These are phyloP conservation scores for Zaprionus taronus DNA, from an alignment of 1,140 invertebrate genomes.

Conservation along the genomic window DNA sequence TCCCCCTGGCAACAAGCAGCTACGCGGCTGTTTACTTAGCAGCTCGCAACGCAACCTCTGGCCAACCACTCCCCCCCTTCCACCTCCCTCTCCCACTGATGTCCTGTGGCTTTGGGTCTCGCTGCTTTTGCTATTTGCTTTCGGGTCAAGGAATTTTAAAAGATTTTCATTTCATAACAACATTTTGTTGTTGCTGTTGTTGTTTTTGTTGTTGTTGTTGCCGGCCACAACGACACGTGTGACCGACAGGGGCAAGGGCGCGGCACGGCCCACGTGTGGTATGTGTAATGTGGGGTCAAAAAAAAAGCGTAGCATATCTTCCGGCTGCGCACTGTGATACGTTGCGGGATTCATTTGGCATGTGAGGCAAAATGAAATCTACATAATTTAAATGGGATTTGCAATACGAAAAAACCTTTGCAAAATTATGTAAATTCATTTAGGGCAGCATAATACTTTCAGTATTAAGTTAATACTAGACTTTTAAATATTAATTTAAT, in stretches of 20 bases:
- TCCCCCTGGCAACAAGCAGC: neutral
- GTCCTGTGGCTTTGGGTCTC: conserved; percentile 1
- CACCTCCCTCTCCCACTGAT: neutral
- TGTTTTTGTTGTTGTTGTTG: conserved; percentile 31
- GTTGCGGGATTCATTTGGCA: conserved; percentile 1
- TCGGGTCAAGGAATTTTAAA: conserved; percentile 73
- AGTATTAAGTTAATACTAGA: neutral
- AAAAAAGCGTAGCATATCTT: conserved; percentile 35
- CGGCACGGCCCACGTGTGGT: conserved; percentile 49
- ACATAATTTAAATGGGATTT: neutral
- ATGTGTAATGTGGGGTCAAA: conserved; percentile 53
- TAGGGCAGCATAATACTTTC: neutral
- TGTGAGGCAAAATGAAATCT: neutral
- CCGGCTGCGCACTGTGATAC: conserved; percentile 35
- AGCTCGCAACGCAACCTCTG: neutral
- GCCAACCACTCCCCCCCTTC: neutral
- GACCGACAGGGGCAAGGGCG: conserved; percentile 25
- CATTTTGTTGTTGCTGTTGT: conserved; percentile 50
- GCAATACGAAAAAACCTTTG: neutral
- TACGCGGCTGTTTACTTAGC: conserved; percentile 60
- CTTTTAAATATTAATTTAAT: neutral
- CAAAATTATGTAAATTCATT: conserved; percentile 5
- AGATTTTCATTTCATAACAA: conserved; percentile 76
- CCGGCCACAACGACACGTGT: conserved; percentile 52
- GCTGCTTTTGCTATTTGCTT: conserved; percentile 62